Percentiles rank a stretch among this genome's conserved stretches.
Evolutionary conservation across 2,888 invertebrate genomes (phyloP).

Genomic region (Ametastegia equiseti): DNA sequence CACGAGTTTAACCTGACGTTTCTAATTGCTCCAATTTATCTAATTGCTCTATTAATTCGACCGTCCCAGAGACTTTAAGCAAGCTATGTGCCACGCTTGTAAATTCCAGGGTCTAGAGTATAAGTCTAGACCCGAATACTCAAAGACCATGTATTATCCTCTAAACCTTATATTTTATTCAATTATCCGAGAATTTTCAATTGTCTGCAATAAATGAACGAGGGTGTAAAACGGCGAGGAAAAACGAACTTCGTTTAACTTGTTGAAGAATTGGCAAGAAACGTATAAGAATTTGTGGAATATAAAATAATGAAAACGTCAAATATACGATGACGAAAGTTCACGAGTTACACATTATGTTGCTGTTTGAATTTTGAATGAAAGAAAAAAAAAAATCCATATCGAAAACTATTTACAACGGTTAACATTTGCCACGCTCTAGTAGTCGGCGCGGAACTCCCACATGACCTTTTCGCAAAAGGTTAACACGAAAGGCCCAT

Average conservation of each 20-base stretch:
- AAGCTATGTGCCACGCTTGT: slow-evolving; percentile 5
- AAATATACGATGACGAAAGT: too few relatives aligned
- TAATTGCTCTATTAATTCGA: slow-evolving; percentile 38
- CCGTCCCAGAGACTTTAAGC: background rate
- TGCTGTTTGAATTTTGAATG: background rate
- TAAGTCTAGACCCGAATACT: background rate
- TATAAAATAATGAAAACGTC: background rate
- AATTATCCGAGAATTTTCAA: too few relatives aligned
- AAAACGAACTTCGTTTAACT: background rate
- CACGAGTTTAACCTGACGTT: slow-evolving; percentile 23
- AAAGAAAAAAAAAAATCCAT: too few relatives aligned
- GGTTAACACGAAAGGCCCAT: slow-evolving; percentile 34
- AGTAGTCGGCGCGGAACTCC: background rate
- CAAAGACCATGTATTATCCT: background rate
- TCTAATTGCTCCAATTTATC: slow-evolving; percentile 36
- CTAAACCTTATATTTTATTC: background rate
- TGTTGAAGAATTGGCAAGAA: background rate
- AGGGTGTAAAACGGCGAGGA: too few relatives aligned
- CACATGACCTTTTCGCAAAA: slow-evolving; percentile 36
- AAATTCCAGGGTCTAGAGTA: background rate
- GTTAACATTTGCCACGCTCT: slow-evolving; percentile 9
- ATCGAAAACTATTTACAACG: slow-evolving; percentile 16
- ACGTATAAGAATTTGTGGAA: background rate
- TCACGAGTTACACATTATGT: too few relatives aligned
- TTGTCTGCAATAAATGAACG: too few relatives aligned